A percentile compares a stretch with the other conserved stretches of the same genome.
Conservation (phyloP, 2,888 invertebrate species). For the Lochmaea crataegi region DNA sequence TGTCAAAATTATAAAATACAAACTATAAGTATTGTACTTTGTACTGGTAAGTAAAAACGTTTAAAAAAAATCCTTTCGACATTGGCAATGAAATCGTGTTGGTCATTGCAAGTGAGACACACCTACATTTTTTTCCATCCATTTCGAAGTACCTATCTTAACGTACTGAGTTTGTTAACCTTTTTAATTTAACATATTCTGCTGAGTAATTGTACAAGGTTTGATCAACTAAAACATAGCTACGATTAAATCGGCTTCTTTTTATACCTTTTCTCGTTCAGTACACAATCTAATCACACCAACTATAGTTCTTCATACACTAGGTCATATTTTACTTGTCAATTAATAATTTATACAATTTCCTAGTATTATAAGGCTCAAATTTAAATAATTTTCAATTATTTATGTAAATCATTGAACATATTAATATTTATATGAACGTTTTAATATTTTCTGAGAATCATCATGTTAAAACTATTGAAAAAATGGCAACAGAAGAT, state of each 20-base stretch:
- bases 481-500: not conserved
- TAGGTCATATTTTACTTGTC: not conserved
- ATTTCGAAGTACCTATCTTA: not conserved
- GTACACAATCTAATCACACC: too few species aligned
- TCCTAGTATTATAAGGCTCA: too few species aligned
- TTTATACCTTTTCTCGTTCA: too few species aligned
- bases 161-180: not conserved
- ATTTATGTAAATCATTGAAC: not conserved
- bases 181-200: not conserved
- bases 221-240: not conserved
- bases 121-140: not conserved
- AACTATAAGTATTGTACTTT: not conserved
- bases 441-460: not conserved
- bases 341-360: not conserved
- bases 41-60: not conserved
- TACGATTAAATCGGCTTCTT: too few species aligned
- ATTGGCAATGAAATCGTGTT: conserved; percentile 11
- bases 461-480: too few species aligned
- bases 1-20: not conserved
- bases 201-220: not conserved
- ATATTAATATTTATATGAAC: not conserved
- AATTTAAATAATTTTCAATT: too few species aligned
- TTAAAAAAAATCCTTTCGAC: conserved; percentile 12
- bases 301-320: too few species aligned
- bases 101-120: not conserved